Evolutionary conservation across 2,797 vertebrate species (phyloP).

Genomic region (Darevskia mixta): DNA sequence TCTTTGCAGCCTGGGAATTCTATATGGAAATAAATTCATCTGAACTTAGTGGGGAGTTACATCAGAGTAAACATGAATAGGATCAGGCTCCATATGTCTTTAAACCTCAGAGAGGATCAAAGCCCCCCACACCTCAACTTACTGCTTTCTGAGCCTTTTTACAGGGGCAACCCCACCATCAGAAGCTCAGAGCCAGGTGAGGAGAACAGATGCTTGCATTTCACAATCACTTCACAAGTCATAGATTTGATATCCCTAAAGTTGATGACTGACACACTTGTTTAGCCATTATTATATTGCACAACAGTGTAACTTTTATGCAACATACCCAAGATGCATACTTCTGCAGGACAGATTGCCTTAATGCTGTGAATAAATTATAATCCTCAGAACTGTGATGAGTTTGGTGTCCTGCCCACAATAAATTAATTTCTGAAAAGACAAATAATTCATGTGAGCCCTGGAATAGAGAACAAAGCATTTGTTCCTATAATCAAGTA

Average conservation of each 20-base stretch:
- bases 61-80: background rate
- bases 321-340: constrained; percentile 91
- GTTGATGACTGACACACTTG: background rate
- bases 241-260: background rate
- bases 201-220: too few species aligned
- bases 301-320: background rate
- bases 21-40: background rate
- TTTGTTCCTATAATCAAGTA: constrained; percentile 27
- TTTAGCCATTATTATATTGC: background rate
- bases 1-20: background rate
- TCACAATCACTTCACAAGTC: background rate
- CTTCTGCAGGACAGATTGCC: constrained; percentile 89
- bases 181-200: background rate
- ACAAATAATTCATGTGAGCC: constrained; percentile 62
- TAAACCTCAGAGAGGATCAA: background rate
- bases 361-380: constrained; percentile 92
- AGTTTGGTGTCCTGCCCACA: constrained; percentile 95
- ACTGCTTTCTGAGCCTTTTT: too few species aligned
- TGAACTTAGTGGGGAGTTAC: background rate
- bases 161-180: background rate
- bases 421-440: constrained; percentile 89
- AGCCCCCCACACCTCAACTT: background rate
- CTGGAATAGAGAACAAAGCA: constrained; percentile 54
- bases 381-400: constrained; percentile 96
- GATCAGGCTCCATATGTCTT: background rate